Evolutionary conservation across 1,140 invertebrate genomes (phyloP).

Genomic region (Oppia nitens): DNA sequence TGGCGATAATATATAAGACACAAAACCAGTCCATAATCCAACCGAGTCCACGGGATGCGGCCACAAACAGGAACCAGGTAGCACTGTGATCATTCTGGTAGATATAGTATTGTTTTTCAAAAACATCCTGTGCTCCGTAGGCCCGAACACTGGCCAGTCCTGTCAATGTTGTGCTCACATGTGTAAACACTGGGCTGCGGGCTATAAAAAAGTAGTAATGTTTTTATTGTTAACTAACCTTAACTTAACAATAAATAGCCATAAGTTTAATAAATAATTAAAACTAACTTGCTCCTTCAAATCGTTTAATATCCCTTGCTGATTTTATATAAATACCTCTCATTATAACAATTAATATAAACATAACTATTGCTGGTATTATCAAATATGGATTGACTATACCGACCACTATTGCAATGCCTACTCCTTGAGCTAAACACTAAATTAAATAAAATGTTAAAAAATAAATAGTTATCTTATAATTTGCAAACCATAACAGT

Average conservation of each 20-base stretch:
- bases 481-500: neutral
- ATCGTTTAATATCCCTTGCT: constrained; percentile 66
- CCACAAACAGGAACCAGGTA: constrained; percentile 51
- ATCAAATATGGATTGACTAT: constrained; percentile 33
- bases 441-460: constrained; percentile 39
- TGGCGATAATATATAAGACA: constrained; percentile 43
- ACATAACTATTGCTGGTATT: constrained; percentile 45
- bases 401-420: constrained; percentile 7
- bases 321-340: constrained; percentile 61
- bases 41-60: constrained; percentile 60
- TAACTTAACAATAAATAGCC: neutral
- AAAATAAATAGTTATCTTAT: too few species aligned
- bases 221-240: constrained; percentile 42
- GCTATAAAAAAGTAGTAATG: neutral
- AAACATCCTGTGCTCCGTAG: constrained; percentile 14
- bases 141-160: constrained; percentile 34
- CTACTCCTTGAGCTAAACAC: constrained; percentile 4
- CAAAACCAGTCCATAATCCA: constrained; percentile 60
- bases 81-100: constrained; percentile 42
- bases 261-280: neutral
- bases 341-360: constrained; percentile 49
- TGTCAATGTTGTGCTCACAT: constrained; percentile 31
- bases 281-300: constrained; percentile 56
- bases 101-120: neutral
- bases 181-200: constrained; percentile 31